Evolutionary conservation across 2,797 vertebrate genomes (phyloP).

Genomic region (Sebastes aleutianus): DNA sequence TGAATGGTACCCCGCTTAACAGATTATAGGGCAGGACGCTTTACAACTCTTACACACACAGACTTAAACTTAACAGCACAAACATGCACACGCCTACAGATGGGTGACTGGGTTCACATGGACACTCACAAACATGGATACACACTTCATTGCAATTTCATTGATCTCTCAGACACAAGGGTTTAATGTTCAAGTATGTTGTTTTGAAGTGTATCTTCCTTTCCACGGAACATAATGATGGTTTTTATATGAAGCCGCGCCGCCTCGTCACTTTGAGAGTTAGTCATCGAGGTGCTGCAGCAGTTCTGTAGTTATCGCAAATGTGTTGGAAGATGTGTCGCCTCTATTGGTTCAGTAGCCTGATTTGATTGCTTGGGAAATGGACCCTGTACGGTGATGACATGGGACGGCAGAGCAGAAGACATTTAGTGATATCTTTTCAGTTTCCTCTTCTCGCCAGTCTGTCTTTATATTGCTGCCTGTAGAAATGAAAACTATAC

Average conservation of each 20-base stretch:
- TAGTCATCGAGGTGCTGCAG: constrained; percentile 20
- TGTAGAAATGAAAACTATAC: neutral
- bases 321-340: constrained; percentile 15
- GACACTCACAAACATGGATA: neutral
- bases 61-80: neutral
- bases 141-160: constrained; percentile 2
- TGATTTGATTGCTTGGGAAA: constrained; percentile 41
- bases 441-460: neutral
- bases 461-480: neutral
- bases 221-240: constrained; percentile 26
- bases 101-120: neutral
- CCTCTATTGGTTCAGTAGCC: constrained; percentile 25
- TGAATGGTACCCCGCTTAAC: constrained; percentile 37
- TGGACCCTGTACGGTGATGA: constrained; percentile 4
- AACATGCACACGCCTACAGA: neutral
- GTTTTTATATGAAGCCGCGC: constrained; percentile 19
- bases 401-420: constrained; percentile 1
- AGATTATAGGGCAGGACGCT: constrained; percentile 41
- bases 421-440: neutral
- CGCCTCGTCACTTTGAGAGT: constrained; percentile 17
- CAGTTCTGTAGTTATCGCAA: constrained; percentile 21
- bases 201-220: constrained; percentile 22
- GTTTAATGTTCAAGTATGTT: constrained; percentile 25
- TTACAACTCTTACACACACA: neutral
- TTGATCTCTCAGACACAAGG: constrained; percentile 5